These are phyloP conservation scores for Onthophagus taurus DNA, from an alignment of 1,140 invertebrate genomes.

Conservation along the genomic window DNA sequence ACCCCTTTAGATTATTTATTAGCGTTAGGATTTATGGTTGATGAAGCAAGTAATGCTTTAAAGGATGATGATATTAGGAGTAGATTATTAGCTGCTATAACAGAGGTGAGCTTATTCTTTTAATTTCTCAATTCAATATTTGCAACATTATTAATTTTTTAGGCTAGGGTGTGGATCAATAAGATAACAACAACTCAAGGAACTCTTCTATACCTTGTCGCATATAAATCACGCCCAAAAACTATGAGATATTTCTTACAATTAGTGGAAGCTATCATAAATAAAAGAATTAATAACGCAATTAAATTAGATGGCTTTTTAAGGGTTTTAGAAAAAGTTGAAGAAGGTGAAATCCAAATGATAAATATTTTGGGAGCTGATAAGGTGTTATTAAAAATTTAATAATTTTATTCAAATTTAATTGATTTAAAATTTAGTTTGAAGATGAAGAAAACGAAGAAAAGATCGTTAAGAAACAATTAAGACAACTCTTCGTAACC, in stretches of 20 bases:
- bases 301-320: conserved; percentile 30
- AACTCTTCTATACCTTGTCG: conserved; percentile 22
- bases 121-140: not conserved
- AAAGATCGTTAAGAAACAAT: conserved; percentile 26
- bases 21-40: conserved; percentile 23
- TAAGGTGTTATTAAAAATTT: conserved; percentile 13
- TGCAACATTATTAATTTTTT: not conserved
- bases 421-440: conserved; percentile 19
- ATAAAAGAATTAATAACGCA: conserved; percentile 22
- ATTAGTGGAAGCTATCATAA: conserved; percentile 25
- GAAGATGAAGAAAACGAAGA: conserved; percentile 26
- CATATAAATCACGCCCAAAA: conserved; percentile 21
- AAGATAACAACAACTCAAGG: conserved; percentile 23
- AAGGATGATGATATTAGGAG: conserved; percentile 24
- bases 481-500: conserved; percentile 23
- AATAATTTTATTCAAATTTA: conserved; percentile 1
- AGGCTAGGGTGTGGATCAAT: conserved; percentile 23
- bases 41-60: conserved; percentile 24
- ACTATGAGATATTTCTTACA: conserved; percentile 26
- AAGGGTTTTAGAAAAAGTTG: conserved; percentile 28
- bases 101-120: too few species aligned
- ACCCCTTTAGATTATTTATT: conserved; percentile 23
- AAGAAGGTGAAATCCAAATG: conserved; percentile 25
- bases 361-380: conserved; percentile 19
- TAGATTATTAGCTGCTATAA: conserved; percentile 22